Base-by-base conservation (phyloP, 2,113 vertebrate species). In the Prunella himalayana region DNA sequence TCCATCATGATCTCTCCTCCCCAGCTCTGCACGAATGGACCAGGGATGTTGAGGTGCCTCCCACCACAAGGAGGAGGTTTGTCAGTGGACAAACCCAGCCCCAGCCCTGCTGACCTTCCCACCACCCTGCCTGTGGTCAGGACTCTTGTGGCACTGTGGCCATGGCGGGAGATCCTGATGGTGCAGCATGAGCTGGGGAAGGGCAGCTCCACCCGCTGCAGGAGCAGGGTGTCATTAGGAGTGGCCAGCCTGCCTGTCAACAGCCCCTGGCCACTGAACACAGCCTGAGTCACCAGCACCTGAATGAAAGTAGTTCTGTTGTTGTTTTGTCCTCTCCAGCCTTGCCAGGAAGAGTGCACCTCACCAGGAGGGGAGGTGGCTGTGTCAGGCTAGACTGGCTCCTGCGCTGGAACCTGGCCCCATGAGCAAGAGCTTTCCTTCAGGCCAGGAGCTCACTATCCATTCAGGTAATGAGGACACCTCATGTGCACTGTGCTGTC, bases 251-350 rank as follows among this genome's bases (percentile, higher is more conserved):
- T 11, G 33, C 81, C 90, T 15, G n/a, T 91, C 95, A 77, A 94
- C 98, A 96, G 84, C 57, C 60, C 57, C 88, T 66, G 75, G 83
- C 91, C 5, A 1, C 84, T 45, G 47, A 90, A 53, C 11, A 1
- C 56, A 59, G 70, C 73, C 78, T 97, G 96, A 98, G 91, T 98
- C 97, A 98, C 72, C 19, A 2, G 31, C 73, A 78, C 35, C 59
- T 17, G 47, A 96, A 98, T 61, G 97, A 98, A 98, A 98, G 97
- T 97, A 87, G 82, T 90, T 97, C 56, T 97, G 82, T 76, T 97
- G 92, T 95, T 95, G 90, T 93, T 82, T 94, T 93, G 86, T 86
- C 61, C 88, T 90, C 86, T 60, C 81, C 82, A 57, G 41, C 70
- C 82, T 82, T 50, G 33, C 57, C 35, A 60, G n/a, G 42, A 82